Evolutionary conservation across 1,140 invertebrate species (phyloP), one percentile per base, ranked within the genome.

Genomic region (Subanguina moxae): DNA sequence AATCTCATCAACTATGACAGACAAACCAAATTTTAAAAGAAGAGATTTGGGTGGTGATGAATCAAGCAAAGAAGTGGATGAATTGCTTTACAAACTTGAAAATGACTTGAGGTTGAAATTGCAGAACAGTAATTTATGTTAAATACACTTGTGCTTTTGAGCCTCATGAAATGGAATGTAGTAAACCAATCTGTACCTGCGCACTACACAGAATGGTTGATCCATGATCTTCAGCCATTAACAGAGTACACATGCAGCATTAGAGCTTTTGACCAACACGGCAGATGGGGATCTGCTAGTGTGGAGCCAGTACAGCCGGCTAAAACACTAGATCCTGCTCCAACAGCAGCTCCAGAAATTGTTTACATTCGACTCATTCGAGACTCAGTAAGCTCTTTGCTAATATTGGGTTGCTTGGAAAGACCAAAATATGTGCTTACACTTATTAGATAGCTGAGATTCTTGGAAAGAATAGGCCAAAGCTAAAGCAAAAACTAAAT

Each of bases 191-290:
- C 74, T 13, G 64, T 75, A 1, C 64, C 74, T 42, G 42, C 75
- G 13, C 42, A 67, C 17, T 75, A 71, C 23, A 74, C 72, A 1
- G 30, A 74, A 13, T 78, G 65, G 67, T 27, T 75, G 3, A 64
- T 75, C 19, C 46, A 65, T 48, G 61, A 58, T 3, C 43, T 75
- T 1, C 25, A 59, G 1, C 64, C 74, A 17, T 43, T 48, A 30
- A 73, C 70, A 17, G 46, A 67, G 15, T 75, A 75, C 57, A 38
- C 19, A 30, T 75, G 74, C 45, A 27, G 57, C 17, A 57, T 75
- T 19, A 28, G 19, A 11, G 64, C 74, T 32, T 77, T 75, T 59
- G 74, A 75, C 65, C 74, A 75, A 64, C 67, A 74, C 57, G 74
- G 76, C 13, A 28, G 74, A 42, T 46, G 52, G 27, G 74, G 74